phyloP scores from a whole-genome alignment of 2,888 invertebrate species.

The Drosophila kambysellisi region DNA sequence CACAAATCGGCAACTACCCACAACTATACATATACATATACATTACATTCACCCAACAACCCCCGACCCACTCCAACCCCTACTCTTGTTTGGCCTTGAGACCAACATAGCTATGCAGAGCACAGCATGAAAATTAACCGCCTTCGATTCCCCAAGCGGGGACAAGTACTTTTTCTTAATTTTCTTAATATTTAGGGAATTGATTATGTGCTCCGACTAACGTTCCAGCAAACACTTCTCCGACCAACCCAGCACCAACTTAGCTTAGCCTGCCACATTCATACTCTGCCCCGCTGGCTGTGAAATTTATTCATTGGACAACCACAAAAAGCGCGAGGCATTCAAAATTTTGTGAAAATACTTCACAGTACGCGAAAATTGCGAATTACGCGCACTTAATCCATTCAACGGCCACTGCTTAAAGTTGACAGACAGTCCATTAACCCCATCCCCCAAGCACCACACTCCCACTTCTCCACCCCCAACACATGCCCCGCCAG shows the following conservation, averaged over 20 bases:
- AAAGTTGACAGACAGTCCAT: conserved; percentile 39
- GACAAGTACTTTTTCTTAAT: conserved; percentile 46
- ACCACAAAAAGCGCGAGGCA: conserved; percentile 41
- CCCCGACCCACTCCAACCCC: neutral
- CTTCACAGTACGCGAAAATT: conserved; percentile 47
- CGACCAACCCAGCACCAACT: neutral
- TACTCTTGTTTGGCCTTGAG: neutral
- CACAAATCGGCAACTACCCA: conserved; percentile 24
- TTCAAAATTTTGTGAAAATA: conserved; percentile 35
- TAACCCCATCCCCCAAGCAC: neutral
- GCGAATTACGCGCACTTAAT: conserved; percentile 60
- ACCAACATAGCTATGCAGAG: conserved; percentile 10
- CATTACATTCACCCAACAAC: too few relatives aligned
- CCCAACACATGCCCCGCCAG: neutral
- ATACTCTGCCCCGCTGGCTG: conserved; percentile 29
- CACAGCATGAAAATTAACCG: conserved; percentile 53
- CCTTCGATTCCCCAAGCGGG: conserved; percentile 53
- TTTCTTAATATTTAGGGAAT: conserved; percentile 71
- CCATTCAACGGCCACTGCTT: conserved; percentile 48
- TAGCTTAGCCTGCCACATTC: neutral
- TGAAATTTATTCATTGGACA: conserved; percentile 70
- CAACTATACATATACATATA: neutral
- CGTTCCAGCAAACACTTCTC: conserved; percentile 10
- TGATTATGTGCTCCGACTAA: conserved; percentile 53
- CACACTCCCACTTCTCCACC: neutral